phyloP scores from a whole-genome alignment of 2,797 vertebrate genomes.

The Takifugu ocellatus region DNA sequence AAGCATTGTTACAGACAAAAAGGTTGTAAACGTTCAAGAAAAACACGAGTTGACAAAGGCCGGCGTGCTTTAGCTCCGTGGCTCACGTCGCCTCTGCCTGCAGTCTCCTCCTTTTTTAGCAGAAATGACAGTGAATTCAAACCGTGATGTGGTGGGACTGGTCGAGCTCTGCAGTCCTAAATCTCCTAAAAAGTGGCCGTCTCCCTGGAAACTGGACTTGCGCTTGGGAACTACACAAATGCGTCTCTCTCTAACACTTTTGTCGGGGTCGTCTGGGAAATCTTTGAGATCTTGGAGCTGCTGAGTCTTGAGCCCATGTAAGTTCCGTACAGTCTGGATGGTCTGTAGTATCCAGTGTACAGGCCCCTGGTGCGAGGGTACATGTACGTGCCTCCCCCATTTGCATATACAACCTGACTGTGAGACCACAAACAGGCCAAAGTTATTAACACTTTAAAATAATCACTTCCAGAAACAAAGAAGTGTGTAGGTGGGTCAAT shows the following conservation, averaged over 20 bases:
- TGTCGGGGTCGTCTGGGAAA: constrained; percentile 51
- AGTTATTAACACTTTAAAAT: background rate
- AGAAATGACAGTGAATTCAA: too few relatives aligned
- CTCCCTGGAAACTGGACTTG: background rate
- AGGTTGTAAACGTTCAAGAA: too few relatives aligned
- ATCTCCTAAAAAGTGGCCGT: background rate
- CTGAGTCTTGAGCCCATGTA: constrained; percentile 42
- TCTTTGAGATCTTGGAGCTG: constrained; percentile 57
- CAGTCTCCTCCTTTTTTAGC: too few relatives aligned
- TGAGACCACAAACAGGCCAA: constrained; percentile 7
- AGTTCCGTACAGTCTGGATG: constrained; percentile 41
- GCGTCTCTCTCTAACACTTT: constrained; percentile 67
- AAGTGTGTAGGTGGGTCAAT: background rate
- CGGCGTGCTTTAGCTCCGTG: too few relatives aligned
- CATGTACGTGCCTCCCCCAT: constrained; percentile 48
- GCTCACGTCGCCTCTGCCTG: too few relatives aligned
- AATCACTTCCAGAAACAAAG: background rate
- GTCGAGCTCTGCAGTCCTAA: too few relatives aligned
- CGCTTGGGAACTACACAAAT: constrained; percentile 63
- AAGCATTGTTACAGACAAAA: too few relatives aligned
- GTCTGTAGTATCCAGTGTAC: constrained; percentile 59
- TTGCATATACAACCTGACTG: constrained; percentile 36
- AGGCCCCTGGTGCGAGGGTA: constrained; percentile 42
- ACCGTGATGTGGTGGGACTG: too few relatives aligned
- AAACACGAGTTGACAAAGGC: too few relatives aligned